A percentile compares a stretch with the other conserved stretches of the same genome.
Evolutionary conservation across 2,888 invertebrate species (phyloP).

Genomic region (Diarsia brunnea): DNA sequence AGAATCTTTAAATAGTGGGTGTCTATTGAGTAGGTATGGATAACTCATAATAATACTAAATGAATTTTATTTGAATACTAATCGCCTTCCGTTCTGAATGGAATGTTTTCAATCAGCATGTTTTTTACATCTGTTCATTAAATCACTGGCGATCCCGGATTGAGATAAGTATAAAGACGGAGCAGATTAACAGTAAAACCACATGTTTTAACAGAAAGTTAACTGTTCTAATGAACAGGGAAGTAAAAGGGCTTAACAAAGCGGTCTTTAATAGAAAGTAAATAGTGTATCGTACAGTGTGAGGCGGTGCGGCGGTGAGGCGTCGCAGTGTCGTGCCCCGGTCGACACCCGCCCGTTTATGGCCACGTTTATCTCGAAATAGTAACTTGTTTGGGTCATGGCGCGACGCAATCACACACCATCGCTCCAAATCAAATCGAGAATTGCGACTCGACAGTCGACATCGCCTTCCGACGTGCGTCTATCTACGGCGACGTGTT

Average conservation of each 20-base stretch:
- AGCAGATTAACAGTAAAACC: constrained; percentile 37
- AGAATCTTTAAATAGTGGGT: constrained; percentile 73
- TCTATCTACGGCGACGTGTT: constrained; percentile 52
- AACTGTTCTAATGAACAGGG: constrained; percentile 58
- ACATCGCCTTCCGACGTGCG: constrained; percentile 59
- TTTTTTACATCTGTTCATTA: constrained; percentile 33
- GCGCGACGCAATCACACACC: constrained; percentile 85
- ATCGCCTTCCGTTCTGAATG: constrained; percentile 70
- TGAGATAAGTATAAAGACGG: background rate
- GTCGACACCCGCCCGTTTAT: constrained; percentile 84
- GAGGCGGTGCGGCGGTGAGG: constrained; percentile 58
- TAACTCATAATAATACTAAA: constrained; percentile 66
- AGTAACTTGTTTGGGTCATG: constrained; percentile 89
- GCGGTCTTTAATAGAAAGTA: constrained; percentile 83
- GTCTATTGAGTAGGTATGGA: constrained; percentile 65
- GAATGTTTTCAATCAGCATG: constrained; percentile 58
- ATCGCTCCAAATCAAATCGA: constrained; percentile 84
- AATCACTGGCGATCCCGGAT: constrained; percentile 16
- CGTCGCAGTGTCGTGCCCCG: constrained; percentile 75
- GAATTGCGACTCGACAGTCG: constrained; percentile 72
- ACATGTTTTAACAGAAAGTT: constrained; percentile 58
- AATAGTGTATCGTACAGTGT: constrained; percentile 62
- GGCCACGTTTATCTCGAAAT: constrained; percentile 89
- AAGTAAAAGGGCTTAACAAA: constrained; percentile 66
- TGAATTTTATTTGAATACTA: constrained; percentile 73